Conservation (phyloP, 2,797 vertebrate species). For the Dromococcyx pavoninus region DNA sequence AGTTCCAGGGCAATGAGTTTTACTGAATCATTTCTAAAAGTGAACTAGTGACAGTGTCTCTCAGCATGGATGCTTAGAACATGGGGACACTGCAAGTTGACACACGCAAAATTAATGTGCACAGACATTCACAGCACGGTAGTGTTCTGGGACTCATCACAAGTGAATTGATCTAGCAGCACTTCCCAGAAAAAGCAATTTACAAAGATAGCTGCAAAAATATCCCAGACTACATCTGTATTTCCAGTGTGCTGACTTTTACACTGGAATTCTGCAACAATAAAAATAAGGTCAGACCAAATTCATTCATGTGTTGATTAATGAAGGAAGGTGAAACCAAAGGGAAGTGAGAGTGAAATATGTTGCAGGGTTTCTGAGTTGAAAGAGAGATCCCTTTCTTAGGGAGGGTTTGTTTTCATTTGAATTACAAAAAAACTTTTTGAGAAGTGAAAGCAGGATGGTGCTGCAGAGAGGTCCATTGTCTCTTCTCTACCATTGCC, state of each 20-base stretch:
- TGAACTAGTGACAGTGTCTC: background rate
- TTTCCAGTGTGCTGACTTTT: background rate
- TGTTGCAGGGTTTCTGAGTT: background rate
- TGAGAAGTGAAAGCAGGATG: slow-evolving; percentile 5
- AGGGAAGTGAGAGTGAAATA: slow-evolving; percentile 14
- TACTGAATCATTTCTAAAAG: background rate
- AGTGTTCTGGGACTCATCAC: background rate
- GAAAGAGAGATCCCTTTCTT: background rate
- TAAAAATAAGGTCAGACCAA: background rate
- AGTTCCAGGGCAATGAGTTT: background rate
- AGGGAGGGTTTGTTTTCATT: background rate
- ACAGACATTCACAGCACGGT: background rate
- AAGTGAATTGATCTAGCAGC: background rate
- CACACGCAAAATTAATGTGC: background rate
- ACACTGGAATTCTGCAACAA: background rate
- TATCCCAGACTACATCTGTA: accelerated
- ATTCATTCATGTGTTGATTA: background rate
- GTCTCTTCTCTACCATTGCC: background rate
- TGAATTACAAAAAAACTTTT: slow-evolving; percentile 40
- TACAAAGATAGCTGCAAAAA: background rate
- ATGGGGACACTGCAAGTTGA: background rate
- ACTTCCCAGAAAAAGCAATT: background rate
- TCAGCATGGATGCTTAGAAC: background rate
- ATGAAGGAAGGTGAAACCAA: slow-evolving; percentile 21
- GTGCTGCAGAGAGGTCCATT: slow-evolving; percentile 14